These are phyloP conservation scores for Heliconius himera DNA, from an alignment of 1,140 invertebrate genomes.

Conservation along the genomic window DNA sequence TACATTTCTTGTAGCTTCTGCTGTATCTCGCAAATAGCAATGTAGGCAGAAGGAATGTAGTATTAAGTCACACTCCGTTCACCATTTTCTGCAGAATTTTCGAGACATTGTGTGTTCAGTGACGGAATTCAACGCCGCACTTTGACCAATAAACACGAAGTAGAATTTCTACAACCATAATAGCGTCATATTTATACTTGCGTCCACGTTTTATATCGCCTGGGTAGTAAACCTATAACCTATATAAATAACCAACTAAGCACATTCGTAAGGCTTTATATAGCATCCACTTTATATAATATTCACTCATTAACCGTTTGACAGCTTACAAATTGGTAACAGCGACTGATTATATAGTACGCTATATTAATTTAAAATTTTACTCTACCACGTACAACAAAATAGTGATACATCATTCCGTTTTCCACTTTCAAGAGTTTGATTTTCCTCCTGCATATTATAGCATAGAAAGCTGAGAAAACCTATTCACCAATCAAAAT, in stretches of 20 bases:
- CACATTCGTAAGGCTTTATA: not conserved
- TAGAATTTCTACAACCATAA: not conserved
- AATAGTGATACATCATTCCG: not conserved
- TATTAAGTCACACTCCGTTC: too few relatives aligned
- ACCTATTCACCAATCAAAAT: too few relatives aligned
- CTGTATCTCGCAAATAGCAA: too few relatives aligned
- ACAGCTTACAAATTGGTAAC: conserved; percentile 1
- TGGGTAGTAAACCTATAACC: not conserved
- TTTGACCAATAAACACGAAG: not conserved
- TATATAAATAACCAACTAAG: not conserved
- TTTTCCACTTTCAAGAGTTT: not conserved
- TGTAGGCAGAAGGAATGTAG: too few relatives aligned
- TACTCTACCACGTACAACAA: not conserved
- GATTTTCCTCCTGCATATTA: not conserved
- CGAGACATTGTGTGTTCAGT: too few relatives aligned
- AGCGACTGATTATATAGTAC: not conserved
- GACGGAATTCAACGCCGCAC: too few relatives aligned
- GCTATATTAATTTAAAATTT: conserved; percentile 2
- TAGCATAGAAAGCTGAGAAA: not conserved
- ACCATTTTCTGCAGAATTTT: too few relatives aligned
- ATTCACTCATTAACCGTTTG: conserved; percentile 8
- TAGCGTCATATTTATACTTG: not conserved
- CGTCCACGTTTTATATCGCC: not conserved
- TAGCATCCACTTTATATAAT: not conserved
- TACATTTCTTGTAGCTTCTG: too few relatives aligned